A percentile compares a stretch with the other conserved stretches of the same genome.
These are phyloP conservation scores for Drosophila suboccidentalis DNA, from an alignment of 2,888 invertebrate species.

Conservation along the genomic window DNA sequence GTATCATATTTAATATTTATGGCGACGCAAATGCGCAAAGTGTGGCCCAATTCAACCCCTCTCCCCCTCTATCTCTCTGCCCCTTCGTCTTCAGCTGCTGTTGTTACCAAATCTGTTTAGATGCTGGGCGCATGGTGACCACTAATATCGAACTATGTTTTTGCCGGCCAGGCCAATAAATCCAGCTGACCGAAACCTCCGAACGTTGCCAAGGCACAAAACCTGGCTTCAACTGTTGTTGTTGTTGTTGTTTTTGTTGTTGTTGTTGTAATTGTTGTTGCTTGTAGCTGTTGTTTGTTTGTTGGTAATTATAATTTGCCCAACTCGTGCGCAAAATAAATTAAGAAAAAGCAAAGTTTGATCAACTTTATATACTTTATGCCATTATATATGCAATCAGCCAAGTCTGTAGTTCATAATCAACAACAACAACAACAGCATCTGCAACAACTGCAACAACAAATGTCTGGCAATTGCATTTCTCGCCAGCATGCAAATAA, in stretches of 20 bases:
- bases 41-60: slow-evolving; percentile 26
- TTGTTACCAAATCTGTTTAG: slow-evolving; percentile 45
- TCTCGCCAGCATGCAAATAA: slow-evolving; percentile 77
- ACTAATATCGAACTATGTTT: slow-evolving; percentile 71
- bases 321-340: slow-evolving; percentile 78
- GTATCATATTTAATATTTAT: slow-evolving; percentile 84
- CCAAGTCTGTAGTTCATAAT: slow-evolving; percentile 55
- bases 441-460: slow-evolving; percentile 37
- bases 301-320: slow-evolving; percentile 76
- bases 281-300: slow-evolving; percentile 49
- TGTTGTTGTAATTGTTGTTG: slow-evolving; percentile 5
- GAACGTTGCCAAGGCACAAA: slow-evolving; percentile 46
- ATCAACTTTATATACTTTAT: slow-evolving; percentile 28
- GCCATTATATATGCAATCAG: slow-evolving; percentile 21
- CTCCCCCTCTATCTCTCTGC: background rate
- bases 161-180: slow-evolving; percentile 72
- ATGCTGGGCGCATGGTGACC: slow-evolving; percentile 47
- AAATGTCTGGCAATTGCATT: slow-evolving; percentile 67
- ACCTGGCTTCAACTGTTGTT: slow-evolving; percentile 20
- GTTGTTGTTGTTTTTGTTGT: background rate
- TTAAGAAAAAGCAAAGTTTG: slow-evolving; percentile 78
- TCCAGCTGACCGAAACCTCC: slow-evolving; percentile 50
- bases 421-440: slow-evolving; percentile 36
- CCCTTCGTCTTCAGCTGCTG: slow-evolving; percentile 4
- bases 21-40: slow-evolving; percentile 65